Evolutionary conservation across 2,113 vertebrate genomes (phyloP), one percentile per base, ranked within the genome.

Genomic region (Bujurquina vittata): DNA sequence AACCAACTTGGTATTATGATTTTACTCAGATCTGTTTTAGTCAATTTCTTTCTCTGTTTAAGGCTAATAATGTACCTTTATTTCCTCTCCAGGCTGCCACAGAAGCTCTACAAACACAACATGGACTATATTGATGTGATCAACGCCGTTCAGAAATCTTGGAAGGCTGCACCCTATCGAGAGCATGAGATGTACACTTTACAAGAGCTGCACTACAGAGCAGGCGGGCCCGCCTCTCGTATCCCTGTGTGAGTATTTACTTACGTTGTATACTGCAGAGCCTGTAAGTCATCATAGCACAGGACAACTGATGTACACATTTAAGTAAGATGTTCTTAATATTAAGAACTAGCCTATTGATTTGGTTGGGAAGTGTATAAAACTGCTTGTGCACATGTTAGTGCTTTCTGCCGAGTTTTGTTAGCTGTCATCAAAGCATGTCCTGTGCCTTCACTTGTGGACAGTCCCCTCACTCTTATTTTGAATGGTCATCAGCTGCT

Each of bases 71-170:
- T 43, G 10, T 77, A 26, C 57, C 4, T 15, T 77, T 26, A 11
- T 73, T 35, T 22, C 2, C 54, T 73, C 37, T 11, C 20, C 94
- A 99, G 98, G 23, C 84, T 95, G 86, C 92, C 94, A 29, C 91
- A 93, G 55, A 95, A 88, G 35, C 92, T 33, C 1, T 99, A 96
- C 3, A 92, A 94, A 77, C 90, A 96, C 67, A 96, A 97, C 80
- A 15, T 78, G 0, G 93, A 95, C 73, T 97, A 98, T 52, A 94
- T 98, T 84, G 88, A 95, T 43, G 82, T 96, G 22, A 97, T 99
- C 84, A 99, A 99, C 86, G 43, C 93, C 0, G 88, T 87, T 20
- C 98, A 99, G 95, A 97, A 93, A 20, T 97, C 95, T 20, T 99
- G 98, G 98, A 98, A 90, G 83, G 98, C 98, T 0, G 84, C 81